Conservation (phyloP, 2,888 invertebrate genomes). For the Andrena fulva region DNA sequence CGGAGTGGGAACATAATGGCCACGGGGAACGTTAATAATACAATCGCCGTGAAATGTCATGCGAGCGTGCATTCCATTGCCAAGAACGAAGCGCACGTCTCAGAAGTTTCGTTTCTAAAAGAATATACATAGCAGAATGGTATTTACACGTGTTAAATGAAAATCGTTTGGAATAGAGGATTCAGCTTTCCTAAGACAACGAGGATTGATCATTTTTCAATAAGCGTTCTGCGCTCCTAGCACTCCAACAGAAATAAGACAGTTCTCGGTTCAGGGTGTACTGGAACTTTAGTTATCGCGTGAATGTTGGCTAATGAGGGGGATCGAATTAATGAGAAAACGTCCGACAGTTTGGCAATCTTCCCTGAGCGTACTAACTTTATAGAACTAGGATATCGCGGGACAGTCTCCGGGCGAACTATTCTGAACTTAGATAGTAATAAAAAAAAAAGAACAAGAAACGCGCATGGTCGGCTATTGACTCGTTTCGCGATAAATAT, state of each 20-base stretch:
- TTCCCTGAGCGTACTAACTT: constrained; percentile 77
- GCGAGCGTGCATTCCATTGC: constrained; percentile 35
- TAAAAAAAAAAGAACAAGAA: background rate
- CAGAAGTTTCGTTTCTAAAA: constrained; percentile 38
- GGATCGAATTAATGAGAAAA: constrained; percentile 28
- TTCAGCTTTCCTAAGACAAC: constrained; percentile 21
- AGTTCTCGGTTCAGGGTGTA: constrained; percentile 12
- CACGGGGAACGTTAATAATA: background rate
- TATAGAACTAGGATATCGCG: constrained; percentile 58
- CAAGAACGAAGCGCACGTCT: constrained; percentile 35
- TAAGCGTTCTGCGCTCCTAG: constrained; percentile 27
- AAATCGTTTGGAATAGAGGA: constrained; percentile 12
- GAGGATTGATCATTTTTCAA: constrained; percentile 12
- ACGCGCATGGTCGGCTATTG: constrained; percentile 47
- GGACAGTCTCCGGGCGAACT: constrained; percentile 65
- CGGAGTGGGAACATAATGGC: constrained; percentile 15
- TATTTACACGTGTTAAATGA: constrained; percentile 73
- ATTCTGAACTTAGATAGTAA: constrained; percentile 31
- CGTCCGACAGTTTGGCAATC: constrained; percentile 75
- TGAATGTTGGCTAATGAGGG: constrained; percentile 36
- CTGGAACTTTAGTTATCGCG: constrained; percentile 9
- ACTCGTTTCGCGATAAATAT: constrained; percentile 60
- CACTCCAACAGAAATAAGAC: constrained; percentile 5
- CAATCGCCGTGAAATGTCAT: constrained; percentile 32
- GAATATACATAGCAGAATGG: constrained; percentile 50